Evolutionary conservation across 2,797 vertebrate species (phyloP).

Genomic region (Macrochelys suwanniensis): DNA sequence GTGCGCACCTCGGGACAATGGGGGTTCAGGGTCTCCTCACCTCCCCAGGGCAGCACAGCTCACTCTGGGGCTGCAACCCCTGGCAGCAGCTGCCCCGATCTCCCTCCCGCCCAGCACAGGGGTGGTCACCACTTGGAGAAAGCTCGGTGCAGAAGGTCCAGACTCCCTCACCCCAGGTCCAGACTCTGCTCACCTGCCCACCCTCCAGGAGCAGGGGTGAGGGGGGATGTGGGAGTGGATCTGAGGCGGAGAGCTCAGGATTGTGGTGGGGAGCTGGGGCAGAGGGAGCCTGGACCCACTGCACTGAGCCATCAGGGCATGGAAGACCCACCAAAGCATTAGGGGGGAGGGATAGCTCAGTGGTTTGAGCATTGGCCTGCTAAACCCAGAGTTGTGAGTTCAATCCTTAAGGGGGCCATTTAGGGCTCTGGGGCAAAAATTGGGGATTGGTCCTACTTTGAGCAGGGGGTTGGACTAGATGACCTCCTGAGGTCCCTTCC

Average conservation of each 20-base stretch:
- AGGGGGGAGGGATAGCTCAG: too few species aligned
- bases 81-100: neutral
- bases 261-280: neutral
- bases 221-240: neutral
- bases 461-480: too few species aligned
- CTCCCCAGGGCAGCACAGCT: neutral
- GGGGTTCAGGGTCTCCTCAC: neutral
- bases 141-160: neutral
- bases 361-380: too few species aligned
- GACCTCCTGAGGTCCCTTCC: too few species aligned
- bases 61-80: too few species aligned
- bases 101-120: neutral
- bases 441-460: too few species aligned
- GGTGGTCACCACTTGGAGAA: neutral
- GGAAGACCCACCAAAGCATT: neutral
- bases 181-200: neutral
- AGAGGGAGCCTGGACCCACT: fast-evolving
- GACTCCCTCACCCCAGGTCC: neutral
- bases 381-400: too few species aligned
- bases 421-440: too few species aligned
- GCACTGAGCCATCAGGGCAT: fast-evolving
- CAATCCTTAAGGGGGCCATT: too few species aligned
- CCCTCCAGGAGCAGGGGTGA: neutral
- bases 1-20: too few species aligned
- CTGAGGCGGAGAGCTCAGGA: neutral